phyloP scores from a whole-genome alignment of 2,797 vertebrate species.

The Myotis daubentonii region DNA sequence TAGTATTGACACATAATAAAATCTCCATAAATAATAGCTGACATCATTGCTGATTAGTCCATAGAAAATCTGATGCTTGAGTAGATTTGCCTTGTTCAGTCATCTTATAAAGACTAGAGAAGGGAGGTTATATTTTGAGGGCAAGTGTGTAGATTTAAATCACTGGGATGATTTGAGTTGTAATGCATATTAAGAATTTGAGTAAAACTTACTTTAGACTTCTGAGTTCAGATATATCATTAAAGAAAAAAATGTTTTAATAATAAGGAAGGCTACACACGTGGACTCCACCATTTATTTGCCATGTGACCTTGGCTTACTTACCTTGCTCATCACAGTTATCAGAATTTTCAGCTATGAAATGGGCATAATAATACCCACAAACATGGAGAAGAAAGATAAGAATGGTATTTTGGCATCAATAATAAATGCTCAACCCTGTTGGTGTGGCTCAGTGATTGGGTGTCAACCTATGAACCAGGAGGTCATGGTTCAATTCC shows the following conservation, averaged over 20 bases:
- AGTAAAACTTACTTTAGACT: constrained; percentile 31
- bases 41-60: not conserved
- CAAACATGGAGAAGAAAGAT: not conserved
- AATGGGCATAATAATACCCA: not conserved
- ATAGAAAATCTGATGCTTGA: not conserved
- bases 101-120: not conserved
- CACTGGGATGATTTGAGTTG: not conserved
- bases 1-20: not conserved
- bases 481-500: too few species aligned
- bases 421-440: too few species aligned
- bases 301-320: rapidly evolving
- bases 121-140: not conserved
- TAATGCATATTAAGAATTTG: not conserved
- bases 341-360: not conserved
- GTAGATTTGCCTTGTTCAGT: not conserved
- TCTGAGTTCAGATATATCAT: not conserved
- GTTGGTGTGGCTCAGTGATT: too few species aligned
- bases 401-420: not conserved
- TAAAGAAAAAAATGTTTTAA: constrained; percentile 52
- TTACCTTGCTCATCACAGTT: not conserved
- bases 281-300: not conserved
- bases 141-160: constrained; percentile 11
- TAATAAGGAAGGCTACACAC: not conserved
- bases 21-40: not conserved
- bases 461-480: too few species aligned